Conservation (phyloP, 2,113 vertebrate genomes). For the Seriola dumerili region DNA sequence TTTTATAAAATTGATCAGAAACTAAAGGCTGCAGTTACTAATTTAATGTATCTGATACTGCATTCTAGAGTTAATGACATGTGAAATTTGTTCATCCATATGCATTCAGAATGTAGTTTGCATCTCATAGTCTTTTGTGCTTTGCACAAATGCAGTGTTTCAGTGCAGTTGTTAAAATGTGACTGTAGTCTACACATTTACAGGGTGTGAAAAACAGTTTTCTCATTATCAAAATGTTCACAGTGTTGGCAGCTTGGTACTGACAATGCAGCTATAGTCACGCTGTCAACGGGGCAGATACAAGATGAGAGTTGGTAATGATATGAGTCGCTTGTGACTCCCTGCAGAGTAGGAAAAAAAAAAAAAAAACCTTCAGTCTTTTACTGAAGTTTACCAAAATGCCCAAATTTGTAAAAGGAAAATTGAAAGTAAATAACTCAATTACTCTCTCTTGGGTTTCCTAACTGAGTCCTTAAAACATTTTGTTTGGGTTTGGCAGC, state of each 20-base stretch:
- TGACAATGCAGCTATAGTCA: not conserved
- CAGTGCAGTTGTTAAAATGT: not conserved
- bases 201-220: conserved; percentile 37
- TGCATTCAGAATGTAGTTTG: not conserved
- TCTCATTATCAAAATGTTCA: conserved; percentile 37
- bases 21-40: not conserved
- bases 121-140: not conserved
- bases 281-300: conserved; percentile 6
- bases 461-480: not conserved
- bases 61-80: not conserved
- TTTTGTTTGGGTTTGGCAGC: not conserved
- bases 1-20: not conserved
- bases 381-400: not conserved
- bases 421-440: not conserved
- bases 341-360: not conserved
- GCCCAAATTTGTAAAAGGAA: not conserved
- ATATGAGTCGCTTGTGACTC: not conserved
- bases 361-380: not conserved
- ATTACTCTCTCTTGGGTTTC: not conserved
- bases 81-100: not conserved
- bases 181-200: not conserved
- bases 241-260: not conserved
- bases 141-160: not conserved
- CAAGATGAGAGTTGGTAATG: conserved; percentile 11
- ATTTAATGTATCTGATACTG: not conserved